Evolutionary conservation across 2,888 invertebrate species (phyloP), one percentile per base, ranked within the genome.

Genomic region (Rhyacophila evoluta): DNA sequence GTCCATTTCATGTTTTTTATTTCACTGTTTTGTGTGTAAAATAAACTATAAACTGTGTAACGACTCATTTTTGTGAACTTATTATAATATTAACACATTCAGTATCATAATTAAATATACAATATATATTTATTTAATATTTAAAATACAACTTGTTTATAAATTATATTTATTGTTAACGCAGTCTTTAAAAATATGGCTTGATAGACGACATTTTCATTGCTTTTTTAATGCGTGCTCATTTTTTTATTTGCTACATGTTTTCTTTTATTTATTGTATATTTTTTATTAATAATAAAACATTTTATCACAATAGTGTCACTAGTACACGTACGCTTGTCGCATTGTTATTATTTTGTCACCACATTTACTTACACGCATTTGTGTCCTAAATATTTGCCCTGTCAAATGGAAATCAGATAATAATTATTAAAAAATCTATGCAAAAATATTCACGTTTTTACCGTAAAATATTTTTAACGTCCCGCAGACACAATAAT

Each of bases 1-100:
- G 25, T 38, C 55, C 29, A 78, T 69, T 27, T 68, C 29, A 33
- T 69, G 74, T 55, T 55, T 55, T n/a, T 55, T 19, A 12, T 25
- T 55, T 25, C 29, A 55, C 55, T 55, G 19, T 55, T 55, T 55
- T 55, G 55, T 55, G 55, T 55, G 55, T 55, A 55, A 19, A 12
- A 25, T 1, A 33, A 33, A 33, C 29, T 33, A 33, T n/a, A n/a
- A n/a, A n/a, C n/a, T n/a, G n/a, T n/a, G n/a, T n/a, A n/a, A n/a
- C n/a, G n/a, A n/a, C n/a, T n/a, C n/a, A n/a, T n/a, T n/a, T n/a
- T n/a, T n/a, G n/a, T n/a, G n/a, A n/a, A n/a, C n/a, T n/a, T n/a
- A n/a, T n/a, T n/a, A n/a, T n/a, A n/a, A n/a, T n/a, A n/a, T n/a
- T n/a, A n/a, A n/a, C n/a, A n/a, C n/a, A n/a, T n/a, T n/a, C n/a